A percentile compares a stretch with the other conserved stretches of the same genome.
Evolutionary conservation across 64 coral and sea anemone genomes (phyloP).

Genomic region (Actinia tenebrosa): DNA sequence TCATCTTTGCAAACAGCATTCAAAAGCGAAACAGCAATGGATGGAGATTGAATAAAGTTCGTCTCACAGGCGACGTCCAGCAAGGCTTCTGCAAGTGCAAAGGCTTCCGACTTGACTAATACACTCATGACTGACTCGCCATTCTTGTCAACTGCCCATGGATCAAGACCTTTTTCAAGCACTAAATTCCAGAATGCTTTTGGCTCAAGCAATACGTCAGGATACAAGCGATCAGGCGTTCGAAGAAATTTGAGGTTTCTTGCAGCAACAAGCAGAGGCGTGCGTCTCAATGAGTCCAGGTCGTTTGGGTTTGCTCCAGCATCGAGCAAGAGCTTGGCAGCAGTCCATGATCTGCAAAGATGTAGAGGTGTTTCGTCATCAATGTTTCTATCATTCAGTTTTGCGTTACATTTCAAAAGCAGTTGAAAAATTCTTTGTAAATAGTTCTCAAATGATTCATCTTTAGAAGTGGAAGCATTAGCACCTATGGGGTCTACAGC

Average conservation of each 20-base stretch:
- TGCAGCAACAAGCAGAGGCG: background rate
- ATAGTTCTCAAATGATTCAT: background rate
- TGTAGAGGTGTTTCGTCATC: conserved; percentile 3
- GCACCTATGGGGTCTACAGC: background rate
- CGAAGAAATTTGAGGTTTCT: background rate
- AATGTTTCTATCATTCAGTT: background rate
- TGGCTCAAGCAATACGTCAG: background rate
- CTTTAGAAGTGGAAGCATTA: background rate
- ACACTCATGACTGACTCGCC: background rate
- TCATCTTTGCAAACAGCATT: conserved; percentile 21
- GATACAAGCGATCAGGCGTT: background rate
- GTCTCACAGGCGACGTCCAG: background rate
- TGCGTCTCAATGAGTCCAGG: background rate
- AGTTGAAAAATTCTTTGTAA: background rate
- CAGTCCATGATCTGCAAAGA: conserved; percentile 7
- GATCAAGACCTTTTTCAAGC: background rate
- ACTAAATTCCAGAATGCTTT: background rate
- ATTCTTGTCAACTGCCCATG: conserved; percentile 1
- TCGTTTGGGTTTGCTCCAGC: conserved; percentile 4
- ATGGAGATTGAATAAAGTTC: background rate
- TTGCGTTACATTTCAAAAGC: background rate
- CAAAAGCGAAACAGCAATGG: background rate
- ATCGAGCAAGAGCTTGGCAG: background rate
- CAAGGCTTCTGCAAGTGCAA: background rate
- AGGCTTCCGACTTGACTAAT: background rate